Conservation (phyloP, 2,888 invertebrate species). For the Hyposoter didymator region DNA sequence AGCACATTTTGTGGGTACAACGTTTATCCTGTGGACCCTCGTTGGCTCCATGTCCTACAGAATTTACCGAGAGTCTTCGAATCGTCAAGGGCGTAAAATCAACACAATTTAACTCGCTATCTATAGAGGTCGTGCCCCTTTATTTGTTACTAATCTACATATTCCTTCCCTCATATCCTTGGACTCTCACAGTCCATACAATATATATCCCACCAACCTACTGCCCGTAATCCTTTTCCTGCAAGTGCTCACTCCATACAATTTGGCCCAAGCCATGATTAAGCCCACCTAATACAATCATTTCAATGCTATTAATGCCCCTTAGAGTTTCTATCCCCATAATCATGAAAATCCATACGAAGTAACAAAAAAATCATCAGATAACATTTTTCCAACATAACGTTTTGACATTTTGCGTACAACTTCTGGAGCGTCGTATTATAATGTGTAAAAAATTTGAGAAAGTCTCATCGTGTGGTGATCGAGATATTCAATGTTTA, state of each 20-base stretch:
- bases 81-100: slow-evolving; percentile 9
- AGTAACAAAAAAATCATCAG: no score
- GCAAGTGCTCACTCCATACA: slow-evolving; percentile 20
- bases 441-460: no score
- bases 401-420: no score
- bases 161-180: slow-evolving; percentile 18
- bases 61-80: neutral
- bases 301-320: neutral
- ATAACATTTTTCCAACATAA: no score
- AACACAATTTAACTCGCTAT: neutral
- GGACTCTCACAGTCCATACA: slow-evolving; percentile 8
- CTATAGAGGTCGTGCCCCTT: neutral
- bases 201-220: slow-evolving; percentile 57
- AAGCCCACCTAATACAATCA: neutral
- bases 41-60: slow-evolving; percentile 5
- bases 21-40: slow-evolving; percentile 39
- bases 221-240: slow-evolving; percentile 39
- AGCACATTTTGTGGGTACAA: slow-evolving; percentile 52
- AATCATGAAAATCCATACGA: no score
- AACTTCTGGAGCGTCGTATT: neutral
- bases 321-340: neutral
- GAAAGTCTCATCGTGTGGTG: no score
- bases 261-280: neutral
- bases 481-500: no score
- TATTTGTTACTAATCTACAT: neutral